A percentile compares a stretch with the other conserved stretches of the same genome.
phyloP scores from a whole-genome alignment of 1,140 invertebrate species.

The Penaeus indicus region DNA sequence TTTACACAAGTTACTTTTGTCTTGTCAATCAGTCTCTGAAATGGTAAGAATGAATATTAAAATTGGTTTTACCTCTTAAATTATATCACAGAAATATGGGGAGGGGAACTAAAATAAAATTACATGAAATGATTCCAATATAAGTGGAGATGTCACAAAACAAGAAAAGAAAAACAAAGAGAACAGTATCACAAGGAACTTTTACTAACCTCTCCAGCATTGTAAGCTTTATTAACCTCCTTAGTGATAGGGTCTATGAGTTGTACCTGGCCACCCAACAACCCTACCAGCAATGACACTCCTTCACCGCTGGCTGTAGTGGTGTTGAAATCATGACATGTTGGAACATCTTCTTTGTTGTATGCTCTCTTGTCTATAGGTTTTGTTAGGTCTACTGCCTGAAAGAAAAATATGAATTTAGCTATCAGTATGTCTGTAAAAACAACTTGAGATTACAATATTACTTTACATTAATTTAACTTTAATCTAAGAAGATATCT shows the following conservation, averaged over 20 bases:
- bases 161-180: conserved; percentile 15
- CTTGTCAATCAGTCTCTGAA: conserved; percentile 96
- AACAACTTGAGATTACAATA: too few relatives aligned
- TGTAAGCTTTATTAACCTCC: conserved; percentile 95
- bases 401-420: conserved; percentile 60
- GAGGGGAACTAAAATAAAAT: too few relatives aligned
- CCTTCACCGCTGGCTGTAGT: conserved; percentile 83
- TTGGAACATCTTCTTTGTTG: conserved; percentile 95
- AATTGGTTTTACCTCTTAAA: not conserved
- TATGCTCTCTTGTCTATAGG: conserved; percentile 98
- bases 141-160: not conserved
- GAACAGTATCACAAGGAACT: conserved; percentile 50
- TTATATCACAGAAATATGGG: too few relatives aligned
- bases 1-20: conserved; percentile 98
- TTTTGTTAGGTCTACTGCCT: conserved; percentile 94
- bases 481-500: too few relatives aligned
- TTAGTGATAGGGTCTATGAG: conserved; percentile 97
- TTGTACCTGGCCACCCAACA: conserved; percentile 97
- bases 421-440: too few relatives aligned
- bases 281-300: conserved; percentile 92
- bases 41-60: conserved; percentile 69
- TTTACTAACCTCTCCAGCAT: conserved; percentile 88
- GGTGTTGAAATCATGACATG: conserved; percentile 98
- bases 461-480: too few relatives aligned
- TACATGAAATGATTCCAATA: not conserved